Evolutionary conservation across 2,797 vertebrate species (phyloP), one percentile per base, ranked within the genome.

Genomic region (Sebastolobus altivelis): DNA sequence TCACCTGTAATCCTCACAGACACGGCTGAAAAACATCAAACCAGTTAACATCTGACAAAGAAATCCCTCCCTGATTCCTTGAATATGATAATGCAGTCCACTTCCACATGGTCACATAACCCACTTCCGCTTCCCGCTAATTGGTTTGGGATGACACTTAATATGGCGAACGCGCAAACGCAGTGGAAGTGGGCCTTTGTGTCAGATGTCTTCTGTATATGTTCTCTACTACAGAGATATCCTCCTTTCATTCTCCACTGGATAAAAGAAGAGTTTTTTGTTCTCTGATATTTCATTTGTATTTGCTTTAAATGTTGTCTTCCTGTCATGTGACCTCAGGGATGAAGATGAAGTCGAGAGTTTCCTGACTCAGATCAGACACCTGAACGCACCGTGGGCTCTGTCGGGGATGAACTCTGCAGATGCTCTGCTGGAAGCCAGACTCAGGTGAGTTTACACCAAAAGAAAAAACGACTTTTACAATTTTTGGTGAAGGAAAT

Each of bases 351-450:
- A 91, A 29, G 37, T 58, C 52, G 85, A 90, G 16, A 65, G 69
- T 63, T 85, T 89, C 37, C 72, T 87, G 72, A 81, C 83, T 79
- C 79, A 68, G 61, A 37, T 84, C 22, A 66, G 77, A 73, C 75
- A 68, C 46, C 59, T 86, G 74, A 89, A 87, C 4, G 40, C 74
- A 66, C 90, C 82, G 0, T 91, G 83, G 91, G 81, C 85, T 61
- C n/a, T 77, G 46, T 65, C 82, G 1, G 81, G 46, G 38, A 49
- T 55, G 72, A 83, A 75, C 35, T 76, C 84, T 54, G 74, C 58
- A 66, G 90, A 94, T 5, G 27, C 75, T 59, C 82, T 91, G 72
- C 68, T 91, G 0, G 91, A 93, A 35, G 87, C 81, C 49, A 73
- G 52, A 74, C 77, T 88, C 79, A 89, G 90, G 92, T 93, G 49